These are phyloP conservation scores for Sphaeridia pumilis DNA, from an alignment of 2,888 invertebrate genomes.

Conservation along the genomic window DNA sequence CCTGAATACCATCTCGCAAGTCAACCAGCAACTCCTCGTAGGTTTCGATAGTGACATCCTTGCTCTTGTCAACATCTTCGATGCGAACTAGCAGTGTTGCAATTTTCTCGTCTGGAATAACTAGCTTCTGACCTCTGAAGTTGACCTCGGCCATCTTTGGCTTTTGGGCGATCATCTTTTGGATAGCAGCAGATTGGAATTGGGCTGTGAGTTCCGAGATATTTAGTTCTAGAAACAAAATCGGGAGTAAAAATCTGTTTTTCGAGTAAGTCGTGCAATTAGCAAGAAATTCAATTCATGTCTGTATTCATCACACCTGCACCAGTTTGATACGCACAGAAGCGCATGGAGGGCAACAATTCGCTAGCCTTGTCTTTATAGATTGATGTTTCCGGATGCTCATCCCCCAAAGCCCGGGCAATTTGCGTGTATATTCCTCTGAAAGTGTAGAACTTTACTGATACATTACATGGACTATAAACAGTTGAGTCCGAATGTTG, in stretches of 20 bases:
- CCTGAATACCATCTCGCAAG: conserved; percentile 32
- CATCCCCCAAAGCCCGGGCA: conserved; percentile 68
- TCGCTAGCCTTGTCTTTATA: conserved; percentile 81
- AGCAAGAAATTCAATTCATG: no score
- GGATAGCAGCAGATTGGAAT: conserved; percentile 34
- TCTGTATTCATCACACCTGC: conserved; percentile 53
- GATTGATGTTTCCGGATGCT: conserved; percentile 42
- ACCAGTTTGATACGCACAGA: conserved; percentile 95
- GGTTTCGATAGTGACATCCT: conserved; percentile 29
- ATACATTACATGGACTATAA: no score
- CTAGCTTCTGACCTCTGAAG: conserved; percentile 31
- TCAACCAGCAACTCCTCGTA: conserved; percentile 34
- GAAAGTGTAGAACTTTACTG: conserved; percentile 2
- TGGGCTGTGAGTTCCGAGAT: conserved; percentile 33
- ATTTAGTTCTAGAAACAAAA: conserved; percentile 25
- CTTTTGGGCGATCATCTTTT: conserved; percentile 33
- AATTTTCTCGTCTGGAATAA: conserved; percentile 32
- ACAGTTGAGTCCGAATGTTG: no score
- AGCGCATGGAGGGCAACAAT: conserved; percentile 82
- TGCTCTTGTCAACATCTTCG: conserved; percentile 30
- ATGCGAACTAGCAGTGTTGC: conserved; percentile 30
- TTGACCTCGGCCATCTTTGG: conserved; percentile 35
- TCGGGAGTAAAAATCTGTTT: no score
- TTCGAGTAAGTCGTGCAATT: no score
- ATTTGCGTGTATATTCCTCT: conserved; percentile 70